These are phyloP conservation scores for Hippopotamyrus pictus DNA, from an alignment of 2,797 vertebrate species.

Conservation along the genomic window DNA sequence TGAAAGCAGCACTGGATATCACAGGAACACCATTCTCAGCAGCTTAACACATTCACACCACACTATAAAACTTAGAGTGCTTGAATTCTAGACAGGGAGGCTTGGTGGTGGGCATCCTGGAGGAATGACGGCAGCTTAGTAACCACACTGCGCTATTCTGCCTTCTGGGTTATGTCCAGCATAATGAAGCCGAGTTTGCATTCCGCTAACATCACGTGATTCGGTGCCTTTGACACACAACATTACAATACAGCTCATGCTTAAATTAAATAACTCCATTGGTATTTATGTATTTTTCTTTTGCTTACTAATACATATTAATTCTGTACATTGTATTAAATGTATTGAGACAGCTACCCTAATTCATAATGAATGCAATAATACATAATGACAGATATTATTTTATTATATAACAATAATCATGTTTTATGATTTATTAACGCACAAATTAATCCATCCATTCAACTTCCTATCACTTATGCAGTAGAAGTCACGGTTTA, in stretches of 20 bases:
- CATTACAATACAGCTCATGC: not conserved
- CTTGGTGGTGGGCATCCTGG: not conserved
- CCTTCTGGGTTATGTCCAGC: not conserved
- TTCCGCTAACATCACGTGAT: not conserved
- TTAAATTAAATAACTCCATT: not conserved
- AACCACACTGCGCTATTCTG: not conserved
- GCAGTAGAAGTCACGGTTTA: not conserved
- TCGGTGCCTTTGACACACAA: not conserved
- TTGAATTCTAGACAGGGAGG: not conserved
- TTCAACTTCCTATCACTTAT: not conserved
- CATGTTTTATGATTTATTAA: not conserved
- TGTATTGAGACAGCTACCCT: not conserved
- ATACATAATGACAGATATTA: not conserved
- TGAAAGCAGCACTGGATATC: not conserved
- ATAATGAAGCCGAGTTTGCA: not conserved
- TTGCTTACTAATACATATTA: not conserved
- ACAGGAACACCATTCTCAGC: not conserved
- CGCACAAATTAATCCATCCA: not conserved
- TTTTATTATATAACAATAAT: not conserved
- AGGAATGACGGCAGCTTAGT: not conserved
- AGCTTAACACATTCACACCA: not conserved
- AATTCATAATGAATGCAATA: not conserved
- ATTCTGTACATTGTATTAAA: not conserved
- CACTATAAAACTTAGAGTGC: not conserved
- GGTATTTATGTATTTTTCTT: not conserved